Base-by-base conservation (phyloP, 2,797 vertebrate genomes). In the Acipenser transmontanus region DNA sequence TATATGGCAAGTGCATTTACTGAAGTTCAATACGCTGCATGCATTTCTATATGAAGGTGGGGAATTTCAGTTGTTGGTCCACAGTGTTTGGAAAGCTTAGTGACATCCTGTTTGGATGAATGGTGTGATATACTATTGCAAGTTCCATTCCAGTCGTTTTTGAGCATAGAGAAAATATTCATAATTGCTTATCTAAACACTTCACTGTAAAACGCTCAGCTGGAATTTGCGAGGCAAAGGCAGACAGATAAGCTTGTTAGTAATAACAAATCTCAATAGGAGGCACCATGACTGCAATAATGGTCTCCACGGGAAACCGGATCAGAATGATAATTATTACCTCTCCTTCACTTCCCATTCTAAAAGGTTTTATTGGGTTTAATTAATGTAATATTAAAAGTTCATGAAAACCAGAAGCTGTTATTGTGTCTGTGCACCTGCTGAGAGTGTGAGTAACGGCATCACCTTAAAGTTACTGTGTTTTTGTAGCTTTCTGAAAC, bases 121-220 rank as follows among this genome's bases (percentile, higher is more conserved):
- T 34, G 34, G 34, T 34, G 34, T 34, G 34, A 34, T 34, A 34
- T 34, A 34, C 4, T 34, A 34, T 3, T 34, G 34, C 71, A 76
- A 74, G 50, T 80, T 79, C 74, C 75, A 65, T 71, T 69, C 49
- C 72, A 71, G 66, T 73, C 82, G 70, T 77, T 64, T 70, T 84
- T 75, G 63, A 34, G 68, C 78, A 81, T 70, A 79, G 77, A 78
- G 69, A 77, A 81, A 76, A 60, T 74, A 81, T 80, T 34, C 34
- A 34, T 34, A 34, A 34, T 34, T 34, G 34, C 3, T 34, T 34
- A 34, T 34, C 34, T 34, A 34, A 34, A 34, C 34, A 34, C 20
- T 52, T 51, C 13, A 17, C 51, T 57, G 67, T 8, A 57, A n/a
- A 50, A 10, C 34, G 14, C n/a, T 51, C 17, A 64, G 59, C 61